Evolutionary conservation across 2,113 vertebrate genomes (phyloP).

Genomic region (Thalassoma bifasciatum): DNA sequence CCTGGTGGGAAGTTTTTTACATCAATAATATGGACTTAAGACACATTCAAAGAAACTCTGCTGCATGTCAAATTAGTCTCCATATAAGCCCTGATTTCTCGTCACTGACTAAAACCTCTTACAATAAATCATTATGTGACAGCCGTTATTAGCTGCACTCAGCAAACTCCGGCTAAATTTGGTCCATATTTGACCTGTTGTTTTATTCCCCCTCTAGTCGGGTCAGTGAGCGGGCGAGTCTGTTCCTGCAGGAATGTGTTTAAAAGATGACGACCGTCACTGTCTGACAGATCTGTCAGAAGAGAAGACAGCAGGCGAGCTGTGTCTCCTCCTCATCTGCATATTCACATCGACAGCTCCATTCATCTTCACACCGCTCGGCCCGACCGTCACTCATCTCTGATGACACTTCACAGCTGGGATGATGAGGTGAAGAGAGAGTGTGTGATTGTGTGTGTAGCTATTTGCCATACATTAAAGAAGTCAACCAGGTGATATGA

Average conservation of each 20-base stretch:
- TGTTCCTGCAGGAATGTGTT: conserved; percentile 7
- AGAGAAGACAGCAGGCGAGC: conserved; percentile 44
- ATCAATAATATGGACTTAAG: no score
- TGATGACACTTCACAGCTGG: conserved; percentile 66
- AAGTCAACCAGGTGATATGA: neutral
- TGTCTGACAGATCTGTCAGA: conserved; percentile 55
- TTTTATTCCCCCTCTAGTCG: neutral
- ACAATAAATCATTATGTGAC: neutral
- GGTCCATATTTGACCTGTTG: neutral
- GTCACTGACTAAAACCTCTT: no score
- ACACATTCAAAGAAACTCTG: no score
- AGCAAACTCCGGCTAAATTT: neutral
- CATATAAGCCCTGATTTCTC: no score
- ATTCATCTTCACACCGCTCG: conserved; percentile 57
- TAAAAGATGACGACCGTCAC: conserved; percentile 43
- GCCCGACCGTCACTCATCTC: conserved; percentile 67
- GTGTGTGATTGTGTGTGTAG: conserved; percentile 14
- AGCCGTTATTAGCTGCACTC: neutral
- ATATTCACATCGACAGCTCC: conserved; percentile 54
- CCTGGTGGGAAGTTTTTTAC: no score
- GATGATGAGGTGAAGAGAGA: conserved; percentile 45
- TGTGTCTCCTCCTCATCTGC: conserved; percentile 56
- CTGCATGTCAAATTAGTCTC: no score
- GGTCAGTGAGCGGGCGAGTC: conserved; percentile 18
- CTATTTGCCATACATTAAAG: neutral